These are phyloP conservation scores for Seira ritae DNA, from an alignment of 2,888 invertebrate genomes.

Conservation along the genomic window DNA sequence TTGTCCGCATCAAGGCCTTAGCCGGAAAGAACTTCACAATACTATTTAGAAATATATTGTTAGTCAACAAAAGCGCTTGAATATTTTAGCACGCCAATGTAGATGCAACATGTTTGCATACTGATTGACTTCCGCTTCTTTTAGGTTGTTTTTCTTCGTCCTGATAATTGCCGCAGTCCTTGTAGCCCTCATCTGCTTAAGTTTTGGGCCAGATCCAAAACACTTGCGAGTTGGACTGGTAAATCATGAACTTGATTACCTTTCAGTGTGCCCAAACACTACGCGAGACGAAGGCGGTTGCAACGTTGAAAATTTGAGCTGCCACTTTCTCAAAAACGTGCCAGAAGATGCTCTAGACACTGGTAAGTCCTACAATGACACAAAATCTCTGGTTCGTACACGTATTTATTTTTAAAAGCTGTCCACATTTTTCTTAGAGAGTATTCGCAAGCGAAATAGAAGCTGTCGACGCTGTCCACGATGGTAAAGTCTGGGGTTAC, in stretches of 20 bases:
- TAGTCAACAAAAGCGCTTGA: neutral
- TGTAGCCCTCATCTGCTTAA: constrained; percentile 35
- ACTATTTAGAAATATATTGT: constrained; percentile 36
- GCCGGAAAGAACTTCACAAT: constrained; percentile 40
- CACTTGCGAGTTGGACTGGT: constrained; percentile 51
- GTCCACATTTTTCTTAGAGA: constrained; percentile 31
- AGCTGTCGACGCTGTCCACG: constrained; percentile 35
- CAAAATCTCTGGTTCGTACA: neutral
- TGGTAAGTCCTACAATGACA: too few species aligned
- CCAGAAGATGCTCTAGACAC: constrained; percentile 22
- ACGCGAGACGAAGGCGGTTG: constrained; percentile 31
- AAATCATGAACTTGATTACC: constrained; percentile 49
- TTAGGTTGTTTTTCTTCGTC: constrained; percentile 54
- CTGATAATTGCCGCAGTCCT: constrained; percentile 45
- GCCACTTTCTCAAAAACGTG: constrained; percentile 44
- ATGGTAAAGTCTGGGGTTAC: constrained; percentile 59
- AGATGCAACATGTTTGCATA: too few species aligned
- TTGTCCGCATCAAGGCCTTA: constrained; percentile 31
- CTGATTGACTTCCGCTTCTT: too few species aligned
- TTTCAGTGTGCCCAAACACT: neutral
- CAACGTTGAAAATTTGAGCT: constrained; percentile 49
- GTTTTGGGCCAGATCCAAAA: constrained; percentile 55
- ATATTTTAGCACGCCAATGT: neutral
- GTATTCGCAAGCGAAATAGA: constrained; percentile 37
- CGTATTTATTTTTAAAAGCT: neutral